Percentiles rank a stretch among this genome's conserved stretches.
Conservation (phyloP, 1,140 invertebrate species). For the Halotydeus destructor region DNA sequence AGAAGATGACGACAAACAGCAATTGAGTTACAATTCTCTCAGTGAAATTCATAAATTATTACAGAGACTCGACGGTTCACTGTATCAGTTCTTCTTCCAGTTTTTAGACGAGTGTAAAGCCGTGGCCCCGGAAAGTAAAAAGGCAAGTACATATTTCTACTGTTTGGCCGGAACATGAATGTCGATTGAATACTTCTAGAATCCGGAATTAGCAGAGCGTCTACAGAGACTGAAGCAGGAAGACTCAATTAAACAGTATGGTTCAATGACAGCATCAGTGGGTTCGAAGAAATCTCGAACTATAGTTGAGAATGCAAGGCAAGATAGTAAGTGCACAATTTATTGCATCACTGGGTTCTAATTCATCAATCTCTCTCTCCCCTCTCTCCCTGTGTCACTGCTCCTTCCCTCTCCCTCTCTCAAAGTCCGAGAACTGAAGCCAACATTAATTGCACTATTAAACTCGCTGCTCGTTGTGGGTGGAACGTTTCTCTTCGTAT, state of each 20-base stretch:
- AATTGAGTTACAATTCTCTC: neutral
- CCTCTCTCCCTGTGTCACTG: no score
- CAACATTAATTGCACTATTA: slow-evolving; percentile 11
- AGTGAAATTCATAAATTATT: neutral
- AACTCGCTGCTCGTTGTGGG: slow-evolving; percentile 14
- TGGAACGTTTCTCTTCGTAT: slow-evolving; percentile 15
- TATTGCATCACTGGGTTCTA: no score
- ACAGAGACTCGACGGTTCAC: neutral
- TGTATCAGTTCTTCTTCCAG: neutral
- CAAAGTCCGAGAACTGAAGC: neutral
- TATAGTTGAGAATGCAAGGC: no score
- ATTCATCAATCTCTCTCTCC: no score
- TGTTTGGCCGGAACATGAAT: no score
- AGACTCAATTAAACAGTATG: neutral
- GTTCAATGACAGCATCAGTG: neutral
- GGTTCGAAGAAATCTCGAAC: no score
- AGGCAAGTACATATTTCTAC: no score
- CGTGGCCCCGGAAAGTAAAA: neutral
- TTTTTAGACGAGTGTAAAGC: neutral
- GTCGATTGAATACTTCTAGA: no score
- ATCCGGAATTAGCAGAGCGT: neutral
- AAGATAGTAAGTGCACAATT: no score
- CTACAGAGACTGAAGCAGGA: neutral
- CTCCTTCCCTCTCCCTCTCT: no score
- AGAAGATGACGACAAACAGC: slow-evolving; percentile 1